phyloP scores from a whole-genome alignment of 2,888 invertebrate genomes.

The Aromia moschata region DNA sequence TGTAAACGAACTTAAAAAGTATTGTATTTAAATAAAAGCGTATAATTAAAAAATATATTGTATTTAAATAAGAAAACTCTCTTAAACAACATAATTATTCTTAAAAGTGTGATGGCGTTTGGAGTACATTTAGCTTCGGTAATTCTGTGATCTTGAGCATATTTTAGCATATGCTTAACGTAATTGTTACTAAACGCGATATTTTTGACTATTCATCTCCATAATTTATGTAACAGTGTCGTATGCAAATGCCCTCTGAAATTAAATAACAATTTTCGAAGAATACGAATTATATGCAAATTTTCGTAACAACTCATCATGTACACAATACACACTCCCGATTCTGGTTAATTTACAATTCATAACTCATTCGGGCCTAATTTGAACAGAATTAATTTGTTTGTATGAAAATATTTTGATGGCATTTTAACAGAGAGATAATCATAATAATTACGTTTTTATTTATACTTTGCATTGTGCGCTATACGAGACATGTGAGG shows the following conservation, averaged over 20 bases:
- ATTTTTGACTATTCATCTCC: not conserved
- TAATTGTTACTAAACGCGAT: not conserved
- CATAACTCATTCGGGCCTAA: conserved; percentile 11
- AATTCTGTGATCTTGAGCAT: not conserved
- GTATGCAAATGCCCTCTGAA: conserved; percentile 1
- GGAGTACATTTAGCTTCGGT: not conserved
- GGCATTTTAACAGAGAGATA: conserved; percentile 31
- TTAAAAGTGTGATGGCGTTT: too few relatives aligned
- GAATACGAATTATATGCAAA: conserved; percentile 16
- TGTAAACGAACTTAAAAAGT: too few relatives aligned
- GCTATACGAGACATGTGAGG: conserved; percentile 30
- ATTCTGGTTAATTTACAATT: conserved; percentile 20
- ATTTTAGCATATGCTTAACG: not conserved
- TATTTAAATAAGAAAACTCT: too few relatives aligned
- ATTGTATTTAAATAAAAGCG: too few relatives aligned
- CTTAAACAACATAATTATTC: too few relatives aligned
- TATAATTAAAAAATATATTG: too few relatives aligned
- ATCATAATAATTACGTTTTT: conserved; percentile 39
- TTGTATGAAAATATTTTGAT: conserved; percentile 4
- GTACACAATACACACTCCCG: not conserved
- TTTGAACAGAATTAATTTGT: conserved; percentile 14
- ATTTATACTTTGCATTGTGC: conserved; percentile 42
- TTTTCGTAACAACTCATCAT: conserved; percentile 6
- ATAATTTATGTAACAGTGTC: conserved; percentile 8
- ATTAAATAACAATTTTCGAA: conserved; percentile 5